Percentiles rank a stretch among this genome's conserved stretches.
Evolutionary conservation across 2,797 vertebrate species (phyloP).

Genomic region (Apodemus agrarius): DNA sequence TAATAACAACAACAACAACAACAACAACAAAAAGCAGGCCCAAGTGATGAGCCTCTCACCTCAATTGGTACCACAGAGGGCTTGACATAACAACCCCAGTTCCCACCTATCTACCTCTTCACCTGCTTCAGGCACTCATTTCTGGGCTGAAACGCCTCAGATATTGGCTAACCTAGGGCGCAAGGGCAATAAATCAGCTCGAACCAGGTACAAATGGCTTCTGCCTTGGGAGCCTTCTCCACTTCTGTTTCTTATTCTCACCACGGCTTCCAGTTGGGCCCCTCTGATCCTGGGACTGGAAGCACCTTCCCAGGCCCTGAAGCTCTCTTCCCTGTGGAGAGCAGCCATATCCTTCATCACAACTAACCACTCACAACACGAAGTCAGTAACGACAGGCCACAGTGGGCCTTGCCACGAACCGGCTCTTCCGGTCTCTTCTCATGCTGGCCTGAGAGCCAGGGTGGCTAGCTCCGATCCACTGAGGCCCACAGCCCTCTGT

Average conservation of each 20-base stretch:
- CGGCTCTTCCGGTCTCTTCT: background rate
- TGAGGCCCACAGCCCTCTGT: background rate
- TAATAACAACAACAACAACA: too few relatives aligned
- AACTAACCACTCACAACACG: background rate
- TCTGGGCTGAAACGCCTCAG: background rate
- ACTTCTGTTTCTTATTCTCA: background rate
- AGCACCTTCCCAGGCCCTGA: background rate
- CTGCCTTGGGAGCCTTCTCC: fast-evolving
- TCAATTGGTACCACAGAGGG: background rate
- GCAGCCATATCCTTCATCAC: background rate
- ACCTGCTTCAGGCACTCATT: background rate
- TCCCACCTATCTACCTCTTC: background rate
- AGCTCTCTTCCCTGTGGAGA: background rate
- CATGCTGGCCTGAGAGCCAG: background rate
- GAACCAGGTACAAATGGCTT: background rate
- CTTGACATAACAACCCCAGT: too few relatives aligned
- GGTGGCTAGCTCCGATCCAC: background rate
- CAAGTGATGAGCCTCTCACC: background rate
- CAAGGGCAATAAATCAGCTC: background rate
- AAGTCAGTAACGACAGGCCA: background rate
- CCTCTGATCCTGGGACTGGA: background rate
- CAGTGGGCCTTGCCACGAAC: background rate
- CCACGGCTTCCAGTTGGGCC: background rate
- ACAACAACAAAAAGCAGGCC: background rate
- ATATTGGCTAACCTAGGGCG: background rate